Evolutionary conservation across 2,888 invertebrate genomes (phyloP).

Genomic region (Cinara cedri): DNA sequence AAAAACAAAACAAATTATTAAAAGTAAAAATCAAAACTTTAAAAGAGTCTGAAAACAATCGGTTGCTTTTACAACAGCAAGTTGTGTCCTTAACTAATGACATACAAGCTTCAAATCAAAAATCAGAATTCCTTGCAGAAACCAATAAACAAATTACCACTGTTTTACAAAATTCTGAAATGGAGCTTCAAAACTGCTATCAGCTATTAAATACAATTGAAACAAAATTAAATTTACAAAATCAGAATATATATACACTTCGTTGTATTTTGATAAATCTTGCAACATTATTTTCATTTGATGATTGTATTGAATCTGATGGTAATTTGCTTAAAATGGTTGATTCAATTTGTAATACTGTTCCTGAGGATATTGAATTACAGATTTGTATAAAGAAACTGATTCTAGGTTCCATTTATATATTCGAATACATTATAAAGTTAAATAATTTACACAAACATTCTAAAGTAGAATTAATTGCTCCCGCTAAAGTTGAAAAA

Average conservation of each 20-base stretch:
- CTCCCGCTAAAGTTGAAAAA: conserved; percentile 28
- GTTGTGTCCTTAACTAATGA: conserved; percentile 19
- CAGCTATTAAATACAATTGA: conserved; percentile 22
- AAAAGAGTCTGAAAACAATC: conserved; percentile 66
- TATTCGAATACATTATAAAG: conserved; percentile 22
- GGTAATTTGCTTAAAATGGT: not conserved
- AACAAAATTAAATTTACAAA: conserved; percentile 29
- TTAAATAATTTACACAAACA: not conserved
- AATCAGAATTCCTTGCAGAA: not conserved
- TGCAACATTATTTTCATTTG: conserved; percentile 32
- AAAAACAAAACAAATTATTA: conserved; percentile 74
- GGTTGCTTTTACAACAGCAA: conserved; percentile 19
- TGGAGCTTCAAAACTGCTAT: conserved; percentile 33
- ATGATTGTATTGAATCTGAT: not conserved
- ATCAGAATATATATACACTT: not conserved
- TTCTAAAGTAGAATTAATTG: conserved; percentile 15
- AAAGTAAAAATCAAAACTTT: conserved; percentile 77
- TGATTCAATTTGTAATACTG: not conserved
- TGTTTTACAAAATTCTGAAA: conserved; percentile 6
- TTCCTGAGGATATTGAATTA: conserved; percentile 24
- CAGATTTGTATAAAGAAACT: conserved; percentile 28
- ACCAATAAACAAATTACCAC: conserved; percentile 14
- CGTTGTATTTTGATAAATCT: conserved; percentile 21
- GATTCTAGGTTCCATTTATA: not conserved
- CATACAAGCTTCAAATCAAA: conserved; percentile 6